Evolutionary conservation across 2,113 vertebrate genomes (phyloP).

Genomic region (Plecturocebus donacophilus): DNA sequence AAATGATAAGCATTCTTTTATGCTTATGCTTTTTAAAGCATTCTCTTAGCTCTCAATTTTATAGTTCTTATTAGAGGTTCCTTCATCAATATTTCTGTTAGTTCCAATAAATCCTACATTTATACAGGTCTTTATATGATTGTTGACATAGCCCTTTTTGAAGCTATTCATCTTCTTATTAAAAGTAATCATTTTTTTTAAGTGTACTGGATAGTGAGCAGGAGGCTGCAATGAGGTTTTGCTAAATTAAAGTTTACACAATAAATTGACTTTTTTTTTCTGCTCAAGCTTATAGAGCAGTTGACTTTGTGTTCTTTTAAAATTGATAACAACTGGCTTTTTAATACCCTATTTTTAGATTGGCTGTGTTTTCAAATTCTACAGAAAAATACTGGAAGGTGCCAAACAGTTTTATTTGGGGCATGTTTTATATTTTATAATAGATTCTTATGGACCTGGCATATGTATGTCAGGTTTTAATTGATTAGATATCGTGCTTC

Average conservation of each 20-base stretch:
- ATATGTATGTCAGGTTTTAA: not conserved
- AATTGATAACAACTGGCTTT: not conserved
- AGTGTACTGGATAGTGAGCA: not conserved
- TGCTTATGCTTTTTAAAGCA: not conserved
- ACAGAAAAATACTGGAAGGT: constrained; percentile 10
- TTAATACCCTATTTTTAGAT: not conserved
- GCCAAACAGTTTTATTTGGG: not conserved
- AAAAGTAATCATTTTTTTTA: not conserved
- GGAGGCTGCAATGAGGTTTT: not conserved
- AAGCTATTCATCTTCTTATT: not conserved
- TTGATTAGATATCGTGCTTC: not conserved
- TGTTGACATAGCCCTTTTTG: not conserved
- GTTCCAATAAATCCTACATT: not conserved
- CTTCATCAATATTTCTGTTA: not conserved
- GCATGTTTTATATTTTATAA: constrained; percentile 22
- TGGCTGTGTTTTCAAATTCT: not conserved
- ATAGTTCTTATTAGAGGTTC: not conserved
- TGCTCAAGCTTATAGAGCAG: not conserved
- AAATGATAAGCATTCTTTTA: not conserved
- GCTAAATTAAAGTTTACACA: not conserved
- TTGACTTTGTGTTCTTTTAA: constrained; percentile 22
- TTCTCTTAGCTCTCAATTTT: not conserved
- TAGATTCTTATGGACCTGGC: not conserved
- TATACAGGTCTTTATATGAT: not conserved
- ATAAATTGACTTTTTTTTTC: not conserved